Percentiles rank a stretch among this genome's conserved stretches.
Conservation (phyloP, 1,140 invertebrate genomes). For the Zaprionus camerounensis region DNA sequence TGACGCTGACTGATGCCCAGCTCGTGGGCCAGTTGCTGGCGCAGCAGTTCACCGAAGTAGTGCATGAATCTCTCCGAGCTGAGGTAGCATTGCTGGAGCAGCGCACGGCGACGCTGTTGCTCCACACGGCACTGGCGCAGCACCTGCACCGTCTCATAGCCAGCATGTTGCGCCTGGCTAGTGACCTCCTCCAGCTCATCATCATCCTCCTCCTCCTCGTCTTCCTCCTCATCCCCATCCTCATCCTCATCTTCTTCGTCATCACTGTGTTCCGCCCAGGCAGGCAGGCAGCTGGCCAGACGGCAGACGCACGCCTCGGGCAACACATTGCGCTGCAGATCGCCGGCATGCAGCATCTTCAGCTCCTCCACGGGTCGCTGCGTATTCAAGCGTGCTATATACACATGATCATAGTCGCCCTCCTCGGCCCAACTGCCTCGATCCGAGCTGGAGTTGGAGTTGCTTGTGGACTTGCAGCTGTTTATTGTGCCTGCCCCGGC, state of each 20-base stretch:
- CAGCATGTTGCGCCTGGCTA: constrained; percentile 46
- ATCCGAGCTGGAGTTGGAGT: constrained; percentile 7
- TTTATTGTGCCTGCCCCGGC: constrained; percentile 27
- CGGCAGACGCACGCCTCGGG: constrained; percentile 66
- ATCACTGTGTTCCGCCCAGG: constrained; percentile 71
- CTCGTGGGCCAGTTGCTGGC: constrained; percentile 85
- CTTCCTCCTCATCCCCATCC: constrained; percentile 72
- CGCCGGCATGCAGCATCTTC: constrained; percentile 12
- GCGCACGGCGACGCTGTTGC: constrained; percentile 83
- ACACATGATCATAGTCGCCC: constrained; percentile 74
- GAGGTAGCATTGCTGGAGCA: constrained; percentile 85
- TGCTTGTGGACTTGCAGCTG: not conserved
- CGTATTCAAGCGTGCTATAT: constrained; percentile 66
- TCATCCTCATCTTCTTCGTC: constrained; percentile 71
- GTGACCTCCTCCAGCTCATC: constrained; percentile 83
- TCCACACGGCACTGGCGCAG: constrained; percentile 78
- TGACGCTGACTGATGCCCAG: constrained; percentile 85
- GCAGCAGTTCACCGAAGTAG: constrained; percentile 87
- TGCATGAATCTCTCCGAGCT: constrained; percentile 87
- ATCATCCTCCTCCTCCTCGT: constrained; percentile 84
- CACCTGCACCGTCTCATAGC: constrained; percentile 66
- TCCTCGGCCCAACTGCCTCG: constrained; percentile 19
- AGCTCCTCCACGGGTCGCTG: constrained; percentile 67
- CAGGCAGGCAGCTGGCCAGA: constrained; percentile 59
- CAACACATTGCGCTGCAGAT: constrained; percentile 59